These are phyloP conservation scores for Polydesmus complanatus DNA, from an alignment of 2,888 invertebrate genomes.

Conservation along the genomic window DNA sequence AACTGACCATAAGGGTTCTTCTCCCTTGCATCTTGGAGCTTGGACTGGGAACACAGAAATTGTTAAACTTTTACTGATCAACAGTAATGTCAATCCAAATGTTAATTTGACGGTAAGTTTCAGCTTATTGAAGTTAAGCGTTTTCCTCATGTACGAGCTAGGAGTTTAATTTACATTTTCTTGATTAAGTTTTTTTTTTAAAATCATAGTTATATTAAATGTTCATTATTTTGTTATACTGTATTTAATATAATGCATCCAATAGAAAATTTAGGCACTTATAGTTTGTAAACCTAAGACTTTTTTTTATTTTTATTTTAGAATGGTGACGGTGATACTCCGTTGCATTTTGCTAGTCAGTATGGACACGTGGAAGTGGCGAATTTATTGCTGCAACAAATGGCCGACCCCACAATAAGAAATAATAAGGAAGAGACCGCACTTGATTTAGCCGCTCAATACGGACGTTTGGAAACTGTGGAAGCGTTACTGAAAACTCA, in stretches of 20 bases:
- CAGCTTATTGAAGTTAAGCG: no score
- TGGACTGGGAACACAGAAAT: slow-evolving; percentile 87
- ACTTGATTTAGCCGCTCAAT: slow-evolving; percentile 82
- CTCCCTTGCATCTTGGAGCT: slow-evolving; percentile 81
- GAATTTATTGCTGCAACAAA: slow-evolving; percentile 58
- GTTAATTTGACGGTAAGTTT: slow-evolving; percentile 59
- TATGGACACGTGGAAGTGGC: slow-evolving; percentile 81
- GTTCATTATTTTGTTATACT: no score
- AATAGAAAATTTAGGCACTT: not conserved
- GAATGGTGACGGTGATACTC: slow-evolving; percentile 67
- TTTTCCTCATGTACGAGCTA: no score
- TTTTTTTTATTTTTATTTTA: slow-evolving; percentile 33
- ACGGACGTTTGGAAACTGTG: slow-evolving; percentile 55
- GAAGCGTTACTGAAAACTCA: slow-evolving; percentile 68
- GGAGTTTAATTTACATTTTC: no score
- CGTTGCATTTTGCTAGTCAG: slow-evolving; percentile 82
- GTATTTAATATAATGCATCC: no score
- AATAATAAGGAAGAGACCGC: slow-evolving; percentile 82
- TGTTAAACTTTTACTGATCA: slow-evolving; percentile 65
- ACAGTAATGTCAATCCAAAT: slow-evolving; percentile 66
- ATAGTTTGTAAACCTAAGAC: not conserved
- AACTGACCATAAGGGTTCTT: slow-evolving; percentile 77
- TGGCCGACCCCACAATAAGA: slow-evolving; percentile 74
- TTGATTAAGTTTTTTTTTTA: not conserved
- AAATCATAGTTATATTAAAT: no score